Evolutionary conservation across 2,888 invertebrate species (phyloP).

Genomic region (Steinernema hermaphroditum): DNA sequence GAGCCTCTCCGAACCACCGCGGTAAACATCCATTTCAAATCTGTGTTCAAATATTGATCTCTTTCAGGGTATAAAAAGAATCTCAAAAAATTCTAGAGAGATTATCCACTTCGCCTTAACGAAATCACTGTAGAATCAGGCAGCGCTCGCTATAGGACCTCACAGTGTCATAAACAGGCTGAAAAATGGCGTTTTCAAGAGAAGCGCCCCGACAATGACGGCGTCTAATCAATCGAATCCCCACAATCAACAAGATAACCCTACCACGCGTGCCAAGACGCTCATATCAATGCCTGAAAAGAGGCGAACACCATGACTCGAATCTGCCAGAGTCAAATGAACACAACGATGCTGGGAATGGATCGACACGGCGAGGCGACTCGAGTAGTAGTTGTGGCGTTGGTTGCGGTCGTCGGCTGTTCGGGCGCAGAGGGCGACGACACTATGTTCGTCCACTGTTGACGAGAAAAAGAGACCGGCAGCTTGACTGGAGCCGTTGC

Average conservation of each 20-base stretch:
- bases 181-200: neutral
- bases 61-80: neutral
- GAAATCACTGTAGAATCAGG: conserved; percentile 14
- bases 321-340: neutral
- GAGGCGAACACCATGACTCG: neutral
- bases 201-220: neutral
- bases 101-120: neutral
- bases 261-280: neutral
- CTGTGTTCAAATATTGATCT: no score
- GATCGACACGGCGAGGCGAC: neutral
- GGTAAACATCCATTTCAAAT: no score
- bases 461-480: conserved; percentile 1
- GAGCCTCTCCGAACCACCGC: no score
- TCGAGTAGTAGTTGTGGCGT: conserved; percentile 5
- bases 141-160: conserved; percentile 22
- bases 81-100: neutral
- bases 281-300: neutral
- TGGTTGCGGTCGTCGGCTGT: no score
- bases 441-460: neutral
- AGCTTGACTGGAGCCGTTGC: no score
- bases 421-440: conserved; percentile 2
- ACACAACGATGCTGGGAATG: conserved; percentile 28
- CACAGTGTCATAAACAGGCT: neutral
- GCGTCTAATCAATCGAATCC: neutral
- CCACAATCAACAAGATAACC: neutral